Evolutionary conservation across 1,140 invertebrate genomes (phyloP), one percentile per base, ranked within the genome.

Genomic region (Calliopsis andreniformis): DNA sequence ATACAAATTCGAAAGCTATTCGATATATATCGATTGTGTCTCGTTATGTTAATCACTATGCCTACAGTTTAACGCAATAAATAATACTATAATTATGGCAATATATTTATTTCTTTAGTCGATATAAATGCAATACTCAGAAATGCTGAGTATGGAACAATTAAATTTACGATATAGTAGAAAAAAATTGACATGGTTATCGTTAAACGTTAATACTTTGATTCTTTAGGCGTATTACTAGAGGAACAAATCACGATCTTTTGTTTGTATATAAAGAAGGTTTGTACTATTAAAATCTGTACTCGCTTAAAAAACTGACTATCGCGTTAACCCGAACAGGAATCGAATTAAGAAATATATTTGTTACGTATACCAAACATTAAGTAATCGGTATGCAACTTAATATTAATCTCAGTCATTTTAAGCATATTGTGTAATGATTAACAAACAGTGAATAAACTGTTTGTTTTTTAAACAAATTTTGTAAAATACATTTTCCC

Each of bases 231-330:
- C 10, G n/a, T 56, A 56, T 12, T 23, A 12, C 20, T 70, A 70
- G 28, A 70, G 68, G 20, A 61, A 61, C 43, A 70, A 70, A 55
- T 28, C 56, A 47, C n/a, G 6, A 80, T 3, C 49, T 32, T 59
- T 12, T 59, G 56, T 72, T 30, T 45, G 35, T 39, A 49, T 53
- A 39, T 68, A 25, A 67, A 55, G 23, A 53, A 66, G 23, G 35
- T 64, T 80, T 69, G 45, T 81, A 64, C 35, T 49, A 64, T 81
- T 62, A 76, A 79, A 39, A 67, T 30, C 53, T 67, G 47, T 14
- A 35, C 23, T 49, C 39, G 39, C 39, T 66, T 25, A 23, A 55
- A 16, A 25, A 66, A 20, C 16, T 23, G 16, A 32, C n/a, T 55
- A 20, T 49, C 14, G 0, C 16, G 1, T 55, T 23, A 64, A 53